Evolutionary conservation across 1,140 invertebrate genomes (phyloP).

Genomic region (Rhizoglyphus robini): DNA sequence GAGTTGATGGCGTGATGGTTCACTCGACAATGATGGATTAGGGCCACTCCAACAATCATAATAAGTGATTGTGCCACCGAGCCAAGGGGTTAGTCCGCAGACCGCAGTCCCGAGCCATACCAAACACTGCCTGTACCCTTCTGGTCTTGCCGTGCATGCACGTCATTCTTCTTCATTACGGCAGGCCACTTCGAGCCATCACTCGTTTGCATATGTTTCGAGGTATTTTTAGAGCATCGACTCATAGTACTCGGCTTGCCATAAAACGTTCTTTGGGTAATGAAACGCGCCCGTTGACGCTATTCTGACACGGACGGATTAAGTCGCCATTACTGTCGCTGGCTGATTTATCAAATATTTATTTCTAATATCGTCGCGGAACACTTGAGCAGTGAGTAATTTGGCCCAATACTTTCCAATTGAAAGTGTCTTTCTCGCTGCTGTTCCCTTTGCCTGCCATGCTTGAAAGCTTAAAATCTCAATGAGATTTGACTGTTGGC

Average conservation of each 20-base stretch:
- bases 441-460: background rate
- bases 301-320: no score
- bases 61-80: background rate
- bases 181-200: no score
- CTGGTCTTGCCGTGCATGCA: background rate
- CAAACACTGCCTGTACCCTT: background rate
- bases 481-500: conserved; percentile 5
- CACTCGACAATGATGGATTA: no score
- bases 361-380: background rate
- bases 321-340: background rate
- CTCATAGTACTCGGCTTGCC: no score
- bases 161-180: background rate
- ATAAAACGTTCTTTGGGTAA: no score
- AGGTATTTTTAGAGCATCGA: background rate
- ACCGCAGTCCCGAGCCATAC: no score
- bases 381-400: background rate
- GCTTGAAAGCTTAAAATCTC: background rate
- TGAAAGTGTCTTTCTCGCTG: background rate
- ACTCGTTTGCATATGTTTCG: background rate
- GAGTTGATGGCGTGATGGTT: no score
- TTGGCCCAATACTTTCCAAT: background rate
- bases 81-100: background rate
- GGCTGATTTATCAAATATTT: conserved; percentile 10
- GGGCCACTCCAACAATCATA: background rate
- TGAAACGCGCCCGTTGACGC: no score